A percentile compares a stretch with the other conserved stretches of the same genome.
phyloP scores from a whole-genome alignment of 2,888 invertebrate genomes.

The Trachelus troglodyta region DNA sequence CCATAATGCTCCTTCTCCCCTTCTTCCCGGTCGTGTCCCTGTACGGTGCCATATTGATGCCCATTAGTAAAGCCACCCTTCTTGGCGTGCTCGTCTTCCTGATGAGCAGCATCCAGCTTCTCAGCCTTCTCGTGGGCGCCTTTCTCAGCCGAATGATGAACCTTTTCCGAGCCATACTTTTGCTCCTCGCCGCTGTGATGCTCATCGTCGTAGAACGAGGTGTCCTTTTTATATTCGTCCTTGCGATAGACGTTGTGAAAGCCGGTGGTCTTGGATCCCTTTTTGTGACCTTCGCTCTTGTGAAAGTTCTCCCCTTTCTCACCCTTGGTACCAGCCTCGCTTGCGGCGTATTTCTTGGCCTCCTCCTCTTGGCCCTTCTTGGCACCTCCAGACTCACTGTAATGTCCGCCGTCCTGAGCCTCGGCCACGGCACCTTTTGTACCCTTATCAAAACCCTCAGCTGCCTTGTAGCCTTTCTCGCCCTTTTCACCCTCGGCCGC shows the following conservation, averaged over 20 bases:
- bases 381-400: slow-evolving; percentile 62
- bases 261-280: slow-evolving; percentile 71
- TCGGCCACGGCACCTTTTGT: slow-evolving; percentile 45
- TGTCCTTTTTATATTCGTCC: slow-evolving; percentile 73
- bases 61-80: slow-evolving; percentile 69
- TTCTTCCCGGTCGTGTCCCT: slow-evolving; percentile 67
- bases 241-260: slow-evolving; percentile 72
- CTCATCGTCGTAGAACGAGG: slow-evolving; percentile 71
- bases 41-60: slow-evolving; percentile 67
- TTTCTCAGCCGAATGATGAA: slow-evolving; percentile 65
- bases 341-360: slow-evolving; percentile 64
- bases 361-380: slow-evolving; percentile 54
- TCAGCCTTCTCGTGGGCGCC: slow-evolving; percentile 64
- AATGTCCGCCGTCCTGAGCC: slow-evolving; percentile 44
- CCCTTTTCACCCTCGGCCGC: slow-evolving; percentile 36
- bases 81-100: slow-evolving; percentile 67
- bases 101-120: slow-evolving; percentile 64
- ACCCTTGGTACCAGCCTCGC: slow-evolving; percentile 64
- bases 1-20: slow-evolving; percentile 57
- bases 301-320: slow-evolving; percentile 66
- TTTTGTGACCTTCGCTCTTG: slow-evolving; percentile 69
- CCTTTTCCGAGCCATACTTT: slow-evolving; percentile 68
- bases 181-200: slow-evolving; percentile 69
- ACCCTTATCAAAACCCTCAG: slow-evolving; percentile 48
- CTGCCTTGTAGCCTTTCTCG: slow-evolving; percentile 49